These are phyloP conservation scores for Eulemur mongoz DNA, from an alignment of 2,797 vertebrate genomes.

Conservation along the genomic window DNA sequence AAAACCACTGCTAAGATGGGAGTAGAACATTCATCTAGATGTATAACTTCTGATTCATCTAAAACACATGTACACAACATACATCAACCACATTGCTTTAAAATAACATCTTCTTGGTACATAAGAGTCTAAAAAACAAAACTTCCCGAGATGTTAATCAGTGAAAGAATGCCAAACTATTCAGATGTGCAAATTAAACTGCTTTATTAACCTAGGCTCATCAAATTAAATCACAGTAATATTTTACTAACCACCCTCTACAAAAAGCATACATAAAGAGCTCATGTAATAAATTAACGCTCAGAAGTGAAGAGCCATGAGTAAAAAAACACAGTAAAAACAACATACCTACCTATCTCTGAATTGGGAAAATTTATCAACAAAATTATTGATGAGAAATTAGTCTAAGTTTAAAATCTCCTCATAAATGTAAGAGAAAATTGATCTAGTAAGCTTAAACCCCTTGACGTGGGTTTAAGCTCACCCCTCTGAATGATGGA, in stretches of 20 bases:
- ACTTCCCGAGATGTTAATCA: background rate
- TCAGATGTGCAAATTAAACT: conserved; percentile 11
- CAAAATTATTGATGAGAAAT: background rate
- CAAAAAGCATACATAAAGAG: background rate
- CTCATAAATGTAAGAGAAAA: background rate
- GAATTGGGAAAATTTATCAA: background rate
- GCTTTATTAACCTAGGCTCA: background rate
- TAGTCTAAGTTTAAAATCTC: background rate
- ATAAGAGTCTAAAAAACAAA: conserved; percentile 9
- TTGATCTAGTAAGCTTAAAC: background rate
- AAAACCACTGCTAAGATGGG: background rate
- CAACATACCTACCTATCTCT: background rate
- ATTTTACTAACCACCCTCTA: background rate
- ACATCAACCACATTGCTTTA: background rate
- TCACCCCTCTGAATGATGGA: background rate
- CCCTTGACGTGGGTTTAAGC: background rate
- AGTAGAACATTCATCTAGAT: background rate
- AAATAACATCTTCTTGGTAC: background rate
- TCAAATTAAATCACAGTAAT: background rate
- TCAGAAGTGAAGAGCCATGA: background rate
- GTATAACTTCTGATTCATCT: background rate
- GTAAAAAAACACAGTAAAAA: conserved; percentile 4
- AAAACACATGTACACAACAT: background rate
- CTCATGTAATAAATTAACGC: background rate
- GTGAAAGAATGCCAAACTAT: background rate